Evolutionary conservation across 2,113 vertebrate genomes (phyloP), one percentile per base, ranked within the genome.

Genomic region (Emydura subglobosa): DNA sequence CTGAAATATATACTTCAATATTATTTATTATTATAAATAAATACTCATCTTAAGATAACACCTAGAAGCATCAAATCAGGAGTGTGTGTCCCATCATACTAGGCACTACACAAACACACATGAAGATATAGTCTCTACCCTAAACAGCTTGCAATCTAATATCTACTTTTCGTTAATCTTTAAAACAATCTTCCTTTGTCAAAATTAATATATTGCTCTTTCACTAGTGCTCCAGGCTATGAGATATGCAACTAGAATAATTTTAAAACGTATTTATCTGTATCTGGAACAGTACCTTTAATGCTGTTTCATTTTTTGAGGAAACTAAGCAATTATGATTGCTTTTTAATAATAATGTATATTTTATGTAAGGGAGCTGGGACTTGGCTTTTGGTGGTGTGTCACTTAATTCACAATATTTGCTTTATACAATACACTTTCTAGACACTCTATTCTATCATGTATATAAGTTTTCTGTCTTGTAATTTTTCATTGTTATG

Each of bases 221-320:
- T 97, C 92, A 97, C 95, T 97, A 95, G 92, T 95, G 72, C 89
- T 95, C 94, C 83, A 96, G 92, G 95, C 91, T 96, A 96, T 96
- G 96, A 95, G 92, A 95, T 94, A 96, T 89, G 79, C 81, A 89
- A 95, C 92, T 97, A 97, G 96, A 97, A 95, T 95, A 91, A 81
- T 95, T 95, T 95, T 95, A 96, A 93, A 96, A 95, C 96, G 65
- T 97, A 96, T 97, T 96, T 97, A 96, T 93, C 96, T 94, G 95
- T 91, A 83, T 91, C 85, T 93, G 85, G 90, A 95, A 97, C 65
- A 89, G 92, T 93, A 91, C 89, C 86, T 96, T 96, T 96, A 96
- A 95, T 96, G 96, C 74, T 68, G 82, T 93, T 96, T 89, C 94
- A 79, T 87, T 91, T 68, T 97, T 95, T 94, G 72, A 87, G 93